Conservation (phyloP, 2,113 vertebrate species). For the Lepidothrix coronata region DNA sequence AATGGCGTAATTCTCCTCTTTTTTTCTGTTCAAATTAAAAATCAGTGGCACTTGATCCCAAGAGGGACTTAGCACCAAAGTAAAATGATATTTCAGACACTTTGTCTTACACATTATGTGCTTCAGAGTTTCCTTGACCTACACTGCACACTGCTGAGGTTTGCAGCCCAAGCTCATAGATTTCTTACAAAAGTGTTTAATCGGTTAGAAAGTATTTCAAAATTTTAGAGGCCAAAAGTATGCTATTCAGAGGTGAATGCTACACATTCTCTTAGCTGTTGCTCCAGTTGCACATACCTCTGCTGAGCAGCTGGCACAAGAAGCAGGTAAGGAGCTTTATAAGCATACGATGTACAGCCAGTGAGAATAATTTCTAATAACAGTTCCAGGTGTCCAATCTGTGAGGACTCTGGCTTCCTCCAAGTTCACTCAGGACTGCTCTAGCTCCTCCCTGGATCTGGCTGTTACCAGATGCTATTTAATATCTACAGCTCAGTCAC, state of each 20-base stretch:
- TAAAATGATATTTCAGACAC: neutral
- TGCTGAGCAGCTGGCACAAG: neutral
- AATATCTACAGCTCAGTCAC: neutral
- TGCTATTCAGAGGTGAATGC: neutral
- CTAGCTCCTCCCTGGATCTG: neutral
- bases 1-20: neutral
- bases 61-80: neutral
- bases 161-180: neutral
- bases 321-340: neutral
- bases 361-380: neutral
- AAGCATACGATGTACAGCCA: neutral
- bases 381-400: rapidly evolving
- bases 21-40: constrained; percentile 1
- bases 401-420: neutral
- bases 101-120: neutral
- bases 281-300: neutral
- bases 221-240: neutral
- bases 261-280: neutral
- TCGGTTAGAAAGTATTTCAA: neutral
- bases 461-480: neutral
- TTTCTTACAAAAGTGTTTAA: neutral
- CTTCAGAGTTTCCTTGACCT: neutral
- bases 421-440: neutral
- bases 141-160: neutral
- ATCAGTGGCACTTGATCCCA: neutral